Conservation (phyloP, 2,797 vertebrate species). For the Microchirus variegatus region DNA sequence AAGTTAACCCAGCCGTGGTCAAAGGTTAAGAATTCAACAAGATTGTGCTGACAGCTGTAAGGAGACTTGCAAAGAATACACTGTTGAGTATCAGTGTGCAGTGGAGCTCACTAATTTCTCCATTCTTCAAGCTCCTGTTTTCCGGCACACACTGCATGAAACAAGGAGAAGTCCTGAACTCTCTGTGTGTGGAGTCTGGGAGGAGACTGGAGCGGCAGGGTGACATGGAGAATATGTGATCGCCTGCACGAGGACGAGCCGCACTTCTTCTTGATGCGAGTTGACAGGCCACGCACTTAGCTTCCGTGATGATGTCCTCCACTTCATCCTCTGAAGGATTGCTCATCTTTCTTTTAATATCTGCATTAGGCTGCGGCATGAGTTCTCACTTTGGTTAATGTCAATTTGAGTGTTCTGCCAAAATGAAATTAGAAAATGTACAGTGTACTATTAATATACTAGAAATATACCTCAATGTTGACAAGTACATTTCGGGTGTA, state of each 20-base stretch:
- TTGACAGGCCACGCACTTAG: slow-evolving; percentile 66
- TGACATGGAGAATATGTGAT: slow-evolving; percentile 36
- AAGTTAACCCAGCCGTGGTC: background rate
- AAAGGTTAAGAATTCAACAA: background rate
- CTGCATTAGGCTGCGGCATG: slow-evolving; percentile 12
- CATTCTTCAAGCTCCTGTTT: background rate
- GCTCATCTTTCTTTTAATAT: slow-evolving; percentile 43
- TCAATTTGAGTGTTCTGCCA: background rate
- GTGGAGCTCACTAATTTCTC: background rate
- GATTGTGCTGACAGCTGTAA: background rate
- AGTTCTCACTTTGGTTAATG: slow-evolving; percentile 7
- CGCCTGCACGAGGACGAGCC: slow-evolving; percentile 5
- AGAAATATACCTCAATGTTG: too few species aligned
- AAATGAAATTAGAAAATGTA: too few species aligned
- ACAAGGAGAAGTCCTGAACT: background rate
- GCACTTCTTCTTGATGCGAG: slow-evolving; percentile 51
- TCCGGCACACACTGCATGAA: background rate
- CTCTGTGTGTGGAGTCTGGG: slow-evolving; percentile 5
- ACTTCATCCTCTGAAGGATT: slow-evolving; percentile 28
- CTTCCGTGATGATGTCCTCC: slow-evolving; percentile 36
- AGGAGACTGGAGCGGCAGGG: slow-evolving; percentile 18
- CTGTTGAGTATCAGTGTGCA: background rate
- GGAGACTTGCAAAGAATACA: background rate
- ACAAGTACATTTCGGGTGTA: too few species aligned
- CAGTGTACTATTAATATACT: too few species aligned